Percentiles rank a stretch among this genome's conserved stretches.
Conservation (phyloP, 2,797 vertebrate genomes). For the Tinamus major region DNA sequence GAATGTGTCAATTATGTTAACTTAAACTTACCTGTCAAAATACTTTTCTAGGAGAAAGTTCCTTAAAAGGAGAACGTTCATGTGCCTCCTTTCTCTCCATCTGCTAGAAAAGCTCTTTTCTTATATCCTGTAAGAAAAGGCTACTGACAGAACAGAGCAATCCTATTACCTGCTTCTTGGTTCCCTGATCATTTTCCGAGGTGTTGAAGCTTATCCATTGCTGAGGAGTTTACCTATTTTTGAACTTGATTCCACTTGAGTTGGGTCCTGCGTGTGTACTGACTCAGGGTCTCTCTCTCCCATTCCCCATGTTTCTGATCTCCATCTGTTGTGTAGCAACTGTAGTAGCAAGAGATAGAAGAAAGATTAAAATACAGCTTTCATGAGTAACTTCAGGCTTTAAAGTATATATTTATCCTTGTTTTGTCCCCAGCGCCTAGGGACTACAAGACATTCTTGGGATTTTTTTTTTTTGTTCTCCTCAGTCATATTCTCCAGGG, state of each 20-base stretch:
- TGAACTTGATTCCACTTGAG: not conserved
- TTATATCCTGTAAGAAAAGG: not conserved
- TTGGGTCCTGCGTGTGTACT: not conserved
- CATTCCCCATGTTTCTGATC: not conserved
- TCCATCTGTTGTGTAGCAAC: not conserved
- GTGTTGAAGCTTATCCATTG: fast-evolving
- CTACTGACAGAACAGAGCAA: constrained; percentile 13
- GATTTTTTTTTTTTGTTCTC: not conserved
- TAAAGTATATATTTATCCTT: not conserved
- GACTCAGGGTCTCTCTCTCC: not conserved
- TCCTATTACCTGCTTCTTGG: not conserved
- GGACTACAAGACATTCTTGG: not conserved
- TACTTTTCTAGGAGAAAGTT: not conserved
- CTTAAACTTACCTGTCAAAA: not conserved
- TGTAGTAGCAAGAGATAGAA: not conserved
- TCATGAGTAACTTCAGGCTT: not conserved
- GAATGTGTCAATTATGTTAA: constrained; percentile 25
- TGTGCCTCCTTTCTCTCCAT: not conserved
- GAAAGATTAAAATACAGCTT: not conserved
- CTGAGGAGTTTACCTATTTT: not conserved
- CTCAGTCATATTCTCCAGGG: not conserved
- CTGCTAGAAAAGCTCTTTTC: constrained; percentile 15
- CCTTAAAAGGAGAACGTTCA: not conserved
- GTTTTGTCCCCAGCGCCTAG: not conserved
- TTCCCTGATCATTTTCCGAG: not conserved